These are phyloP conservation scores for Pseudomyrmex sp. DNA, from an alignment of 1,140 invertebrate species.

Conservation along the genomic window DNA sequence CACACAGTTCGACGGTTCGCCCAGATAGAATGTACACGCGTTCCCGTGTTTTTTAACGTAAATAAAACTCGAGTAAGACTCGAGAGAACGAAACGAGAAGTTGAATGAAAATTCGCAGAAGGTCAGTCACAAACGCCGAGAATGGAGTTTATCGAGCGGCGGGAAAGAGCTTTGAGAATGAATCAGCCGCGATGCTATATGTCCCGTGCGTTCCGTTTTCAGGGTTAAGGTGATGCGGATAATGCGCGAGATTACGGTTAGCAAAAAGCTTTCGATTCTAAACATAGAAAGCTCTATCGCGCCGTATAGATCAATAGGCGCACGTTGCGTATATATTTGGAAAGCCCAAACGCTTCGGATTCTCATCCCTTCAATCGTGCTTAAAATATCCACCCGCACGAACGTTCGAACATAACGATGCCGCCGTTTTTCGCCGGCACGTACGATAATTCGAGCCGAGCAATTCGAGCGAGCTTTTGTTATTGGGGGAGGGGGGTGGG, in stretches of 20 bases:
- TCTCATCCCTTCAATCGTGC: slow-evolving; percentile 15
- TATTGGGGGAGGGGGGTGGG: no score
- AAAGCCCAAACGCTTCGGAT: slow-evolving; percentile 43
- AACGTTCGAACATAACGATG: not conserved
- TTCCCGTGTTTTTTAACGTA: not conserved
- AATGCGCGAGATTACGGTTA: slow-evolving; percentile 60
- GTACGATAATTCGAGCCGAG: slow-evolving; percentile 3
- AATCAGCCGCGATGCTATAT: slow-evolving; percentile 16
- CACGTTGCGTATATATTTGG: slow-evolving; percentile 63
- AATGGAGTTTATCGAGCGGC: slow-evolving; percentile 31
- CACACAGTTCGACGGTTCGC: not conserved
- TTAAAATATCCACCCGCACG: slow-evolving; percentile 38
- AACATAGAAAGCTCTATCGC: slow-evolving; percentile 71
- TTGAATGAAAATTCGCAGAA: slow-evolving; percentile 31
- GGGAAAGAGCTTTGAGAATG: slow-evolving; percentile 41
- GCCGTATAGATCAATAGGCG: slow-evolving; percentile 75
- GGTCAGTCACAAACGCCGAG: not conserved
- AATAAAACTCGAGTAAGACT: not conserved
- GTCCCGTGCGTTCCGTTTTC: slow-evolving; percentile 51
- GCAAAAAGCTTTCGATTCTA: slow-evolving; percentile 72
- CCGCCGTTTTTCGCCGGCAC: not conserved
- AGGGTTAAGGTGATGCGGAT: slow-evolving; percentile 71
- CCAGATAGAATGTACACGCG: not conserved
- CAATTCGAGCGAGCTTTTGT: not conserved
- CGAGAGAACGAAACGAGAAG: slow-evolving; percentile 5